These are phyloP conservation scores for Oeneis ivallda DNA, from an alignment of 2,888 invertebrate genomes.

Conservation along the genomic window DNA sequence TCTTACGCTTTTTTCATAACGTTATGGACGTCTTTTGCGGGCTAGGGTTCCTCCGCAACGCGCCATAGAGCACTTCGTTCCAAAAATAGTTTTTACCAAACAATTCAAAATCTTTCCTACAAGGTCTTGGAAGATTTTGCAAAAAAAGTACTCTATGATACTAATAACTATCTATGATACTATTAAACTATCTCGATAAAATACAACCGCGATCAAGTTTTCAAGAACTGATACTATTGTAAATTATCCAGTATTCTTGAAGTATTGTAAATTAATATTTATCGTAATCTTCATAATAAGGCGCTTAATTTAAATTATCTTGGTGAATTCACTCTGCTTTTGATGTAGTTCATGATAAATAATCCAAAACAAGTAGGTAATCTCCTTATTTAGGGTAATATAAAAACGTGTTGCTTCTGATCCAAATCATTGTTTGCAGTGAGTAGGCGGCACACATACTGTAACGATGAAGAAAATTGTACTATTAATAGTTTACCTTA, in stretches of 20 bases:
- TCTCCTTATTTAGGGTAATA: background rate
- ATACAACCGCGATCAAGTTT: conserved; percentile 1
- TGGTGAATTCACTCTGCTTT: background rate
- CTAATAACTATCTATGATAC: too few species aligned
- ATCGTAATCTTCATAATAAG: background rate
- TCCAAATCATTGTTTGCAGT: background rate
- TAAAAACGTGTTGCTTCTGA: background rate
- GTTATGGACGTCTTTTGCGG: too few species aligned
- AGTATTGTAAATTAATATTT: conserved; percentile 2
- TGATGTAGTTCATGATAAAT: background rate
- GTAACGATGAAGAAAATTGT: conserved; percentile 6
- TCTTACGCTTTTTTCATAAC: too few species aligned
- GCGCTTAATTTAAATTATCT: background rate
- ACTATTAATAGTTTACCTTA: background rate
- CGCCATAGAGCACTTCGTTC: too few species aligned
- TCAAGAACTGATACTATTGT: background rate
- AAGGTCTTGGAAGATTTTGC: too few species aligned
- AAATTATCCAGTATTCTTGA: background rate
- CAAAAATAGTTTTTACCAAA: too few species aligned
- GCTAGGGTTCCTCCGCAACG: too few species aligned
- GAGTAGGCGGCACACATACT: background rate
- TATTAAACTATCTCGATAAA: background rate
- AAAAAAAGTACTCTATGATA: too few species aligned
- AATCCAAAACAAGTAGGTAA: background rate
- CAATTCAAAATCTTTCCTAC: too few species aligned